Evolutionary conservation across 1,140 invertebrate genomes (phyloP).

Genomic region (Pantala flavescens): DNA sequence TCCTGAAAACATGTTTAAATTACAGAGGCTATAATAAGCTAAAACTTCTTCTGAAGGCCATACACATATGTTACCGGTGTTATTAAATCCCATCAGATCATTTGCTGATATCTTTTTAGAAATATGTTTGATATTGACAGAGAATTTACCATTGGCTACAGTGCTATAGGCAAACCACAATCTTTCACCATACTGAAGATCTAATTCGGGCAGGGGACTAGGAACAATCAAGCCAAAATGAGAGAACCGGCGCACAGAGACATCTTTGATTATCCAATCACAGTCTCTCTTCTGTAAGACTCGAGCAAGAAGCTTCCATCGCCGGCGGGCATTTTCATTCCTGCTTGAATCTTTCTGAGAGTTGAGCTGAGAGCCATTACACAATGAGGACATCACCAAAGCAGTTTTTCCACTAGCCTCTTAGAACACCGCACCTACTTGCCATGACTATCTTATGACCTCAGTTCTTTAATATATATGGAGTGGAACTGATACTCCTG

Average conservation of each 20-base stretch:
- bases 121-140: background rate
- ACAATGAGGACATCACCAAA: slow-evolving; percentile 1
- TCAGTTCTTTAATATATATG: background rate
- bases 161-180: background rate
- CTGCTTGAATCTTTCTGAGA: slow-evolving; percentile 7
- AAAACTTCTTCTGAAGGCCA: slow-evolving; percentile 84
- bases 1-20: slow-evolving; percentile 50
- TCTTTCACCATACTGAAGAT: background rate
- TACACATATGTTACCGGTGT: slow-evolving; percentile 82
- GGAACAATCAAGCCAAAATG: slow-evolving; percentile 43
- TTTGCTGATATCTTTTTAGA: background rate
- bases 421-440: background rate
- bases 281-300: slow-evolving; percentile 40
- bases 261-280: slow-evolving; percentile 31
- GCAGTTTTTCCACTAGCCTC: background rate
- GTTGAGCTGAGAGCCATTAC: background rate
- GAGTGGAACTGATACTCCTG: background rate
- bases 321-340: slow-evolving; percentile 41
- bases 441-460: background rate
- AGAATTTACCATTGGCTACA: slow-evolving; percentile 2
- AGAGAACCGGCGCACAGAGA: slow-evolving; percentile 45
- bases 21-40: slow-evolving; percentile 58
- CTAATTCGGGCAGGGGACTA: slow-evolving; percentile 18
- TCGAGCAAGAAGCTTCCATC: slow-evolving; percentile 58
- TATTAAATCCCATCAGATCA: slow-evolving; percentile 69